Base-by-base conservation (phyloP, 1,140 invertebrate species). In the Riptortus pedestris region DNA sequence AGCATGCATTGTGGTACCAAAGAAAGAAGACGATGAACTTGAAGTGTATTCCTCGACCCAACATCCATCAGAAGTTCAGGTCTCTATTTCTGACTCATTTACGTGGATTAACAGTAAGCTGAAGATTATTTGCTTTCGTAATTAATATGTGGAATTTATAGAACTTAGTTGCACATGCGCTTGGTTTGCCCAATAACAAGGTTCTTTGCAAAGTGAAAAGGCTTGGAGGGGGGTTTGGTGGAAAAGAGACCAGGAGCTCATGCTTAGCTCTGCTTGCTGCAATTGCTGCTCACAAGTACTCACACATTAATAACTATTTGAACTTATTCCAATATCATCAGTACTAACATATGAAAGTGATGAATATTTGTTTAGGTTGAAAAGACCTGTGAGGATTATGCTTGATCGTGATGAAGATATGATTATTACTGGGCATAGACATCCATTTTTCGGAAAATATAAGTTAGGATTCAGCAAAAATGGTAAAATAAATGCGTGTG, bases 341-440 rank as follows among this genome's bases (percentile, higher is more conserved):
- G n/a, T n/a, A n/a, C n/a, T n/a, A n/a, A n/a, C n/a, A n/a, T n/a
- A n/a, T n/a, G n/a, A n/a, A n/a, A n/a, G n/a, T n/a, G n/a, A n/a
- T n/a, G n/a, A n/a, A n/a, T n/a, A n/a, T n/a, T n/a, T n/a, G n/a
- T n/a, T n/a, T n/a, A 90, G 87, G 70, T 77, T 89, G 5, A 77
- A 80, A 28, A 79, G 81, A 67, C 91, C 94, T 5, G 84, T 97
- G 0, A 80, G 93, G 22, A 88, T 87, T 63, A 91, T 92, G 84
- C 71, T 97, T 33, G 92, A 96, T 74, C 79, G 94, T 66, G 91
- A 96, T 73, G 93, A 97, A 77, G 93, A 97, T 73, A 97, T 98
- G 88, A 75, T 86, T 65, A 85, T 89, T 57, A 87, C 84, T 0
- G 94, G 93, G 1, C 86, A 83, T 1, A 78, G 95, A 68, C 91